Conservation (phyloP, 2,113 vertebrate species). For the Genyomyrus donnyi region DNA sequence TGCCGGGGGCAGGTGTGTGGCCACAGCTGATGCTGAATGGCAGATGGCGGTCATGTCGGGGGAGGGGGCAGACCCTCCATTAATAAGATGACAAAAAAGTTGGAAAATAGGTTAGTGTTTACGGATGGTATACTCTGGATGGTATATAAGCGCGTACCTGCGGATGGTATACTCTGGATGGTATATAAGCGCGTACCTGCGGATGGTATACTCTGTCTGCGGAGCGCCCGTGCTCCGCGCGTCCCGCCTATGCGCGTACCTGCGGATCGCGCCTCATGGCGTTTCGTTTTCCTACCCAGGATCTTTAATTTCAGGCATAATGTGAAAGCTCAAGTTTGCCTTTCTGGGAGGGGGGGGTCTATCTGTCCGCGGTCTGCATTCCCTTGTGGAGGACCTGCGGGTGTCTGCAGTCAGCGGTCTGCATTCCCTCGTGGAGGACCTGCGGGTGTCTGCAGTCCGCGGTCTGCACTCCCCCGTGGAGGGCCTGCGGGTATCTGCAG, state of each 20-base stretch:
- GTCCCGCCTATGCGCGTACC: too few relatives aligned
- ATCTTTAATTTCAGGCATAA: constrained; percentile 38
- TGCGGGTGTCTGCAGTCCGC: neutral
- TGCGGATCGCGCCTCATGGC: neutral
- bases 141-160: too few relatives aligned
- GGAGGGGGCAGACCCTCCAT: neutral
- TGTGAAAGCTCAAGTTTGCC: constrained; percentile 33
- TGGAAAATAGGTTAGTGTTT: neutral
- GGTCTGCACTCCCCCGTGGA: neutral
- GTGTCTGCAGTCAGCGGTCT: neutral
- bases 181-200: neutral
- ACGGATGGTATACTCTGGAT: neutral
- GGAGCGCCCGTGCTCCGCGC: too few relatives aligned
- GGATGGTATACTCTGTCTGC: neutral
- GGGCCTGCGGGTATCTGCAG: neutral
- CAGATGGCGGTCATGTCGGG: neutral
- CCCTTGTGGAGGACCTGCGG: neutral
- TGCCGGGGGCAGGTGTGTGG: neutral
- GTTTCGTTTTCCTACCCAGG: neutral
- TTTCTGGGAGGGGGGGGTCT: constrained; percentile 33
- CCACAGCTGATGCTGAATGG: neutral
- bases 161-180: too few relatives aligned
- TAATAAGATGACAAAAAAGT: neutral
- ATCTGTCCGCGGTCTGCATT: constrained; percentile 28
- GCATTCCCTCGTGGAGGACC: neutral